Conservation (phyloP, 2,888 invertebrate genomes). For the Folsomia manolachei region DNA sequence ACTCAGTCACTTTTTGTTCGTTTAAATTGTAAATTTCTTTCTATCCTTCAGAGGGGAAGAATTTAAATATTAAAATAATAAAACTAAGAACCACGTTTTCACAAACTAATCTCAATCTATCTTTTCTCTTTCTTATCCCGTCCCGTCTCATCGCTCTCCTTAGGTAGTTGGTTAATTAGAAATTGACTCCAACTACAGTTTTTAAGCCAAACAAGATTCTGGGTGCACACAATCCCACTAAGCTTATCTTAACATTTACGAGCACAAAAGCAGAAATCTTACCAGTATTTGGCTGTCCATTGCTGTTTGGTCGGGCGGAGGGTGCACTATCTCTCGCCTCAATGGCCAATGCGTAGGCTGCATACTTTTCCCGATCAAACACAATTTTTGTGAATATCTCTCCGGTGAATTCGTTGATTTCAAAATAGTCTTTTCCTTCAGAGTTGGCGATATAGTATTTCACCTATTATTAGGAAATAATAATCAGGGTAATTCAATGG, state of each 20-base stretch:
- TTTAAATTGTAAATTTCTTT: background rate
- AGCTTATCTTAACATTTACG: no score
- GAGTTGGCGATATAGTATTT: slow-evolving; percentile 91
- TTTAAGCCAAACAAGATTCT: slow-evolving; percentile 20
- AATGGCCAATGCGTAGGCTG: slow-evolving; percentile 94
- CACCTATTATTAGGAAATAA: slow-evolving; percentile 64
- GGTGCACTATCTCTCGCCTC: slow-evolving; percentile 94
- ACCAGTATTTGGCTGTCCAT: slow-evolving; percentile 95
- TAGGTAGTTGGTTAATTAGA: background rate
- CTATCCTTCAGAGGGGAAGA: background rate
- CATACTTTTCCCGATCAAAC: slow-evolving; percentile 97
- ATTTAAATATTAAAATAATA: background rate
- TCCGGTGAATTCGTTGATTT: slow-evolving; percentile 92
- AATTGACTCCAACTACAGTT: background rate
- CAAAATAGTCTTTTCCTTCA: slow-evolving; percentile 92
- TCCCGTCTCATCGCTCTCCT: no score
- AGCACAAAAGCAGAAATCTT: slow-evolving; percentile 52
- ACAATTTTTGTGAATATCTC: slow-evolving; percentile 92
- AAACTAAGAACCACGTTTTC: background rate
- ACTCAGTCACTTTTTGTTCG: background rate
- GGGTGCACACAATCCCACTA: no score
- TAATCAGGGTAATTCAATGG: background rate
- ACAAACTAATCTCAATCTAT: no score
- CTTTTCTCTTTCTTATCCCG: no score
- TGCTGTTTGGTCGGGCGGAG: slow-evolving; percentile 91